These are phyloP conservation scores for Pogonophryne albipinna DNA, from an alignment of 2,797 vertebrate genomes.

Conservation along the genomic window DNA sequence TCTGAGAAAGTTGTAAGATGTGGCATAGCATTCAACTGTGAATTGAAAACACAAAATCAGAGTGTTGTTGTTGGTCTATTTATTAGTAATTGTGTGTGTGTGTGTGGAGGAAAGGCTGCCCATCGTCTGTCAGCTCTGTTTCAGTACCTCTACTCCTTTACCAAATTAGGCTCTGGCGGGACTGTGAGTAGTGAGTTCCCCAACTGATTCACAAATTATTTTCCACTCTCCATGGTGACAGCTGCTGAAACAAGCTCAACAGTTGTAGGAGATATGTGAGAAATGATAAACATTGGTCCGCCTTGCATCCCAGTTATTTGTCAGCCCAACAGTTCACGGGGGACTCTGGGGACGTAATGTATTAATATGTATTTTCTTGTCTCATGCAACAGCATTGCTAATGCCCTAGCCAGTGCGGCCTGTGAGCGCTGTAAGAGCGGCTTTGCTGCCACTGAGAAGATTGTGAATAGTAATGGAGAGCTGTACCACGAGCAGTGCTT, in stretches of 20 bases:
- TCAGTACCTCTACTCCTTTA: constrained; percentile 16
- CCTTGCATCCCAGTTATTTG: constrained; percentile 30
- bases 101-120: not conserved
- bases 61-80: not conserved
- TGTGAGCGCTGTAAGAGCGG: constrained; percentile 94
- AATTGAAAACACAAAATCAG: not conserved
- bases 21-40: not conserved
- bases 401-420: constrained; percentile 93
- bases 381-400: constrained; percentile 92
- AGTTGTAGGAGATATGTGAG: constrained; percentile 40
- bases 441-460: constrained; percentile 94
- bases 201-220: constrained; percentile 37
- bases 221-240: constrained; percentile 44
- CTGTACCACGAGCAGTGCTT: constrained; percentile 98
- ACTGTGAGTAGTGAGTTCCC: constrained; percentile 33
- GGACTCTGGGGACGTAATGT: not conserved
- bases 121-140: not conserved
- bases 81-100: not conserved
- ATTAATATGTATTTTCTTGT: constrained; percentile 41
- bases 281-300: constrained; percentile 49
- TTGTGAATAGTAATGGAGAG: constrained; percentile 96
- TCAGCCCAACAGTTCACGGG: constrained; percentile 17
- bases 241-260: constrained; percentile 40
- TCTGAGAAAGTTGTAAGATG: not conserved
- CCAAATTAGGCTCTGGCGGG: constrained; percentile 65